Evolutionary conservation across 2,888 invertebrate species (phyloP).

Genomic region (Aquatica leii): DNA sequence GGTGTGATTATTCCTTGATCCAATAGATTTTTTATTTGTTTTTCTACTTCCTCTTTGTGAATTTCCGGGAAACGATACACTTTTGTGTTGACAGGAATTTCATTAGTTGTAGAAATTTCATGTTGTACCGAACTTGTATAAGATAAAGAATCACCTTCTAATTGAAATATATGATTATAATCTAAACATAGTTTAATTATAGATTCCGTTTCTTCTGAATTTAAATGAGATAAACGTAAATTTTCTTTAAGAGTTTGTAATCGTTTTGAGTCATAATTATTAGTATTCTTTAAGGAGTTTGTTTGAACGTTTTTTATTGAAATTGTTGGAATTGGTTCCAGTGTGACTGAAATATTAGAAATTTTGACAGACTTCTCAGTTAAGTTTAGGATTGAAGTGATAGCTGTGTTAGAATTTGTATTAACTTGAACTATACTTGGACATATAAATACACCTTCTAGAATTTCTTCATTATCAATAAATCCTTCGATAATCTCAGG

Average conservation of each 20-base stretch:
- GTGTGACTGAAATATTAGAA: not conserved
- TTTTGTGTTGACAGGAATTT: slow-evolving; percentile 1
- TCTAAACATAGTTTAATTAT: not conserved
- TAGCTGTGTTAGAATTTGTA: not conserved
- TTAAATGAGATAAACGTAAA: not conserved
- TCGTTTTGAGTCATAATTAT: not conserved
- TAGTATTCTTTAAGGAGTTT: not conserved
- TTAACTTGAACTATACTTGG: not conserved
- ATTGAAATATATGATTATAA: not conserved
- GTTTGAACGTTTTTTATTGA: not conserved
- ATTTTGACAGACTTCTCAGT: not conserved
- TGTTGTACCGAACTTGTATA: not conserved
- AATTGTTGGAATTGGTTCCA: not conserved
- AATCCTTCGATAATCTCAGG: slow-evolving; percentile 2
- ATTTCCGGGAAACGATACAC: too few relatives aligned
- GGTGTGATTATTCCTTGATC: slow-evolving; percentile 50
- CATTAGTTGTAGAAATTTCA: slow-evolving; percentile 24
- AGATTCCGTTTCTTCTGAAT: not conserved
- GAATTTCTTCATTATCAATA: slow-evolving; percentile 1
- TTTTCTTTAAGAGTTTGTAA: not conserved
- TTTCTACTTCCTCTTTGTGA: not conserved
- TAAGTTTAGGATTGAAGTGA: not conserved
- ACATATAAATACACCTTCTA: not conserved
- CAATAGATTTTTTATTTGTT: not conserved
- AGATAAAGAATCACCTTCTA: slow-evolving; percentile 1